Conservation (phyloP, 2,113 vertebrate genomes). For the Osmerus mordax region DNA sequence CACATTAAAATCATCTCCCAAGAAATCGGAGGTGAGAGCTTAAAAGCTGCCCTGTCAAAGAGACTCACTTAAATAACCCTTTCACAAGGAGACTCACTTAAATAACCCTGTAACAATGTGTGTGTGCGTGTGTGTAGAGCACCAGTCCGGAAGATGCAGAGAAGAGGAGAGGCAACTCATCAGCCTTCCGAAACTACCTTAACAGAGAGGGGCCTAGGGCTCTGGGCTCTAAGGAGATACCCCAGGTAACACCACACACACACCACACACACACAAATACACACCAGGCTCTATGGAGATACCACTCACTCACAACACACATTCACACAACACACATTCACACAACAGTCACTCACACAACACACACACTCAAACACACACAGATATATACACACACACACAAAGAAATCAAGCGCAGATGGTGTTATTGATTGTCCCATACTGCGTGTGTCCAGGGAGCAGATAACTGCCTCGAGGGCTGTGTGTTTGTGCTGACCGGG, state of each 20-base stretch:
- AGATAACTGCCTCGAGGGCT: constrained; percentile 95
- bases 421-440: constrained; percentile 1
- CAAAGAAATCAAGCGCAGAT: background rate
- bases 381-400: background rate
- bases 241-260: constrained; percentile 68
- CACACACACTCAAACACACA: background rate
- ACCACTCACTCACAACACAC: constrained; percentile 34
- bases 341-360: background rate
- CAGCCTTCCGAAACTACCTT: constrained; percentile 87
- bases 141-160: constrained; percentile 86
- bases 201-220: constrained; percentile 95
- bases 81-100: too few relatives aligned
- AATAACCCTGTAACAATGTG: background rate
- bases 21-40: constrained; percentile 79
- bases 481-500: constrained; percentile 92
- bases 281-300: constrained; percentile 93
- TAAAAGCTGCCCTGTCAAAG: background rate
- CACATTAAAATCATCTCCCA: constrained; percentile 78
- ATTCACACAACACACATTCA: too few relatives aligned
- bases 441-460: constrained; percentile 78
- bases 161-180: constrained; percentile 83
- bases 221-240: constrained; percentile 93
- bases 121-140: constrained; percentile 52
- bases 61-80: too few relatives aligned
- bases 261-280: constrained; percentile 79